phyloP scores from a whole-genome alignment of 2,113 vertebrate genomes.

The Hucho hucho region DNA sequence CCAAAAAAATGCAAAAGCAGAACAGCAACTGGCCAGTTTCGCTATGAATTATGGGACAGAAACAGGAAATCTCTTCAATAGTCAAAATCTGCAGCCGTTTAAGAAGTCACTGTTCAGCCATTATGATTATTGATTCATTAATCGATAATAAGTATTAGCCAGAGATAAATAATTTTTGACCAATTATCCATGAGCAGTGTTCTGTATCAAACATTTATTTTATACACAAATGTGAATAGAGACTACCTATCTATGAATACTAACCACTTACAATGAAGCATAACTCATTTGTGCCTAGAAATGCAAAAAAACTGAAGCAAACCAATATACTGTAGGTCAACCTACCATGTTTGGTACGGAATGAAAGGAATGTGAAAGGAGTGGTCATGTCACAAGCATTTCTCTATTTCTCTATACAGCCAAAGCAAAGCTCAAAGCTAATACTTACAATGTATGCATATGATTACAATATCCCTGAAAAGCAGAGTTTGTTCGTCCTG shows the following conservation, averaged over 20 bases:
- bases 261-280: background rate
- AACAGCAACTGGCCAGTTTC: background rate
- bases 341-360: background rate
- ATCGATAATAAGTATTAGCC: too few species aligned
- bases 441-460: background rate
- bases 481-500: background rate
- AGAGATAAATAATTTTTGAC: too few species aligned
- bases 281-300: background rate
- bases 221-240: too few species aligned
- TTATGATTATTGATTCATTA: too few species aligned
- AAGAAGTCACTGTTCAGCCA: too few species aligned
- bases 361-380: background rate
- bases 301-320: background rate
- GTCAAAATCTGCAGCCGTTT: too few species aligned
- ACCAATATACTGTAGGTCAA: background rate
- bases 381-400: background rate
- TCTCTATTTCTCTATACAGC: background rate
- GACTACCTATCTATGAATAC: background rate
- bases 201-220: too few species aligned
- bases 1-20: slow-evolving; percentile 8
- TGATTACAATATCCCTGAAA: background rate
- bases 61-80: background rate
- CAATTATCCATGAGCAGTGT: too few species aligned
- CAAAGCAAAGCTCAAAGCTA: background rate
- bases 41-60: background rate